phyloP scores from a whole-genome alignment of 2,797 vertebrate species.

The Amniataba percoides region DNA sequence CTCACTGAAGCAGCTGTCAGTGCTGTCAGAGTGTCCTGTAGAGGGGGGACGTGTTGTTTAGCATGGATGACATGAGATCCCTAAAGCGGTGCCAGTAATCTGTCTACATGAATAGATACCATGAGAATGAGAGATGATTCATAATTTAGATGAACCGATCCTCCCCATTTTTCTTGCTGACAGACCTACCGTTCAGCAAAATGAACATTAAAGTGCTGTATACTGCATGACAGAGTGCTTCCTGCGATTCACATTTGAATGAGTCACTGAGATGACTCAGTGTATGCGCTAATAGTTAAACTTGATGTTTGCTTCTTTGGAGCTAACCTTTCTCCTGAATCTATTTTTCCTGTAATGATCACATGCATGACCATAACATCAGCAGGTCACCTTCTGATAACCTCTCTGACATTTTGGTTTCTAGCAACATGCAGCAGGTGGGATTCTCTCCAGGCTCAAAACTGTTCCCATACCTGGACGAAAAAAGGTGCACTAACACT shows the following conservation, averaged over 20 bases:
- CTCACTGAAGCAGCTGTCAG: too few species aligned
- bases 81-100: background rate
- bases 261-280: background rate
- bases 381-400: constrained; percentile 38
- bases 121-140: background rate
- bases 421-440: constrained; percentile 88
- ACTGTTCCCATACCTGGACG: constrained; percentile 88
- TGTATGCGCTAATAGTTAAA: background rate
- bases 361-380: constrained; percentile 9
- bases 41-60: too few species aligned
- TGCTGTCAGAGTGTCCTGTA: too few species aligned
- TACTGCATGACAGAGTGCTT: background rate
- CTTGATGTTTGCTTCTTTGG: constrained; percentile 4
- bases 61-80: too few species aligned
- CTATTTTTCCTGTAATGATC: constrained; percentile 24
- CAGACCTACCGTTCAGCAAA: background rate
- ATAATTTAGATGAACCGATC: background rate
- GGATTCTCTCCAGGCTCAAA: constrained; percentile 91
- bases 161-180: background rate
- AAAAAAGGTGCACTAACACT: constrained; percentile 90
- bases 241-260: constrained; percentile 4
- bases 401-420: constrained; percentile 90
- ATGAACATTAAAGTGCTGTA: background rate
- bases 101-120: background rate
- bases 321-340: constrained; percentile 17